Percentiles rank a stretch among this genome's conserved stretches.
Conservation (phyloP, 1,140 invertebrate species). For the Aphaenogaster ashmeadi region DNA sequence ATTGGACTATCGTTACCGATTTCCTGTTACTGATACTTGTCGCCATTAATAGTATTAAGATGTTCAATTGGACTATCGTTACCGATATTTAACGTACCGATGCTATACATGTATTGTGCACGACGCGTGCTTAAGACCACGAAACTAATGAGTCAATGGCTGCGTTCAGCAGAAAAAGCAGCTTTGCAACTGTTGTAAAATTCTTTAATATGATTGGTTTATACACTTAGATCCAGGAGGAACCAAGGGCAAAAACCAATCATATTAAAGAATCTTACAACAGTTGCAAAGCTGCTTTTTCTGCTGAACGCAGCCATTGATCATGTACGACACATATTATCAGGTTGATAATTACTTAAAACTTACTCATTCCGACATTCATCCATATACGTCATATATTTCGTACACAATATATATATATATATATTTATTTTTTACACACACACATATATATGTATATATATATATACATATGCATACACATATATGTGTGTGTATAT, state of each 20-base stretch:
- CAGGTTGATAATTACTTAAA: slow-evolving; percentile 29
- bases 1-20: too few species aligned
- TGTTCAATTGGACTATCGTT: too few species aligned
- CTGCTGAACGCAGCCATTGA: too few species aligned
- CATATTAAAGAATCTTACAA: too few species aligned
- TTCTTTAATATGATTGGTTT: too few species aligned
- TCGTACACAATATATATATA: slow-evolving; percentile 62
- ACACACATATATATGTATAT: slow-evolving; percentile 59
- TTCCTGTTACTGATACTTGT: slow-evolving; percentile 3
- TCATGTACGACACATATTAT: slow-evolving; percentile 40
- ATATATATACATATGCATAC: slow-evolving; percentile 51
- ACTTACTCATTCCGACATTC: slow-evolving; percentile 37
- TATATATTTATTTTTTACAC: slow-evolving; percentile 27
- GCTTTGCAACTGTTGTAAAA: too few species aligned
- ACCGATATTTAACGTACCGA: slow-evolving; percentile 17
- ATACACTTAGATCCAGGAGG: too few species aligned
- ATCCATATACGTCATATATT: slow-evolving; percentile 64
- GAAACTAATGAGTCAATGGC: slow-evolving; percentile 45
- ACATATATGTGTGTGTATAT: slow-evolving; percentile 40
- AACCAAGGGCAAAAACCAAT: too few species aligned
- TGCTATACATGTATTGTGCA: slow-evolving; percentile 21
- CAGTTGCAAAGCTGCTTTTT: too few species aligned
- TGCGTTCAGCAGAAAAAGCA: too few species aligned
- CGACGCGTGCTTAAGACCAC: slow-evolving; percentile 13
- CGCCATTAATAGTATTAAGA: too few species aligned